phyloP scores from a whole-genome alignment of 2,113 vertebrate genomes.

The Cranoglanis bouderius region DNA sequence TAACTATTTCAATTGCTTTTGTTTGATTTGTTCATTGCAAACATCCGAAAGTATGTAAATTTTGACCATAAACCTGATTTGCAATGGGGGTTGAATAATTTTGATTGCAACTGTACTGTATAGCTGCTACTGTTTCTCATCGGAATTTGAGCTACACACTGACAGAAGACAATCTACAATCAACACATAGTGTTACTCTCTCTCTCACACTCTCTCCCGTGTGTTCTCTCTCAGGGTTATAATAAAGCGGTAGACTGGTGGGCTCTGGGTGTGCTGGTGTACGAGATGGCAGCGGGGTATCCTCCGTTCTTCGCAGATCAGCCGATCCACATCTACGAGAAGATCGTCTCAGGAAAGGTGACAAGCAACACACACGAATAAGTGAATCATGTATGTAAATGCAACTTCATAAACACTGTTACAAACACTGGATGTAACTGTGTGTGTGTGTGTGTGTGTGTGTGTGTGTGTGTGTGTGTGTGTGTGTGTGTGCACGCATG shows the following conservation, averaged over 20 bases:
- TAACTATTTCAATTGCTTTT: too few relatives aligned
- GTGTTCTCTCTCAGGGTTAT: constrained; percentile 75
- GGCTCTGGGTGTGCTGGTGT: constrained; percentile 90
- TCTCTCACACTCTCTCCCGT: background rate
- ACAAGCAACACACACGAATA: constrained; percentile 9
- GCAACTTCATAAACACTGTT: background rate
- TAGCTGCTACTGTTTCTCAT: too few relatives aligned
- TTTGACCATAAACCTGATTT: too few relatives aligned
- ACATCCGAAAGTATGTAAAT: too few relatives aligned
- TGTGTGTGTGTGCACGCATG: background rate
- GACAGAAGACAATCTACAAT: background rate
- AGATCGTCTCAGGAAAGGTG: constrained; percentile 93
- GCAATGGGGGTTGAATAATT: too few relatives aligned
- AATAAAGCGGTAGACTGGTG: constrained; percentile 96
- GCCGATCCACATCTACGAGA: constrained; percentile 94
- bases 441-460: background rate
- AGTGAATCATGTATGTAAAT: background rate
- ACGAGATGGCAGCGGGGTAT: constrained; percentile 92
- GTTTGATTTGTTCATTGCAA: too few relatives aligned
- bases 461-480: background rate
- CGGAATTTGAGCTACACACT: background rate
- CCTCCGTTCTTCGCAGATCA: constrained; percentile 92
- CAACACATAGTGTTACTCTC: background rate
- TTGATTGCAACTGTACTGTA: too few relatives aligned
- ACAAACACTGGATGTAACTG: background rate